phyloP scores from a whole-genome alignment of 1,140 invertebrate genomes.

The Marisa cornuarietis region DNA sequence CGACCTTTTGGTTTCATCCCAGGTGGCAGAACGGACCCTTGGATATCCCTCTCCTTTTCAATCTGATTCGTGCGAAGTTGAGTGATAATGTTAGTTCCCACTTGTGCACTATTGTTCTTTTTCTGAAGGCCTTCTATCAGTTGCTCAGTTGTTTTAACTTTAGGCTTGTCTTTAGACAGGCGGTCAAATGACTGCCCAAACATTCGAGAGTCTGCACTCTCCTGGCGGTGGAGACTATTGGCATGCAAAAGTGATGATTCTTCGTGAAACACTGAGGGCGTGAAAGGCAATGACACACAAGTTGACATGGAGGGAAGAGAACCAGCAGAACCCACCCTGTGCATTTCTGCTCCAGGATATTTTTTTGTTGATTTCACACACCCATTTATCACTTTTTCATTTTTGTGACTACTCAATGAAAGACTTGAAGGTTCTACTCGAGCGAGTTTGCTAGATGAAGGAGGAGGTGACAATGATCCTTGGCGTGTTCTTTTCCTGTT shows the following conservation, averaged over 20 bases:
- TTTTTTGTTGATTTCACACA: constrained; percentile 27
- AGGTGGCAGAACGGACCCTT: constrained; percentile 50
- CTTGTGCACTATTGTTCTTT: constrained; percentile 67
- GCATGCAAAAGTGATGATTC: not conserved
- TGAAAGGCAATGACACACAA: constrained; percentile 7
- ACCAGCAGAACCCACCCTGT: not conserved
- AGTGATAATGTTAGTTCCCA: constrained; percentile 57
- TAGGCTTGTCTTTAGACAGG: constrained; percentile 65
- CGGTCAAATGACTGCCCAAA: constrained; percentile 20
- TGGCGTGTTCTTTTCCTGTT: constrained; percentile 50
- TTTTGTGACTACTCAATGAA: constrained; percentile 27
- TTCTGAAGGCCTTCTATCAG: constrained; percentile 81
- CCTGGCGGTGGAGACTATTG: constrained; percentile 19
- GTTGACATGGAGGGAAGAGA: constrained; percentile 1
- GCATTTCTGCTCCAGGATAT: not conserved
- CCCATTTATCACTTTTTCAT: constrained; percentile 36
- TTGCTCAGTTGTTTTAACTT: constrained; percentile 86
- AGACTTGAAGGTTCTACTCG: constrained; percentile 34
- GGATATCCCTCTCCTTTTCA: constrained; percentile 59
- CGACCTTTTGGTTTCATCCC: constrained; percentile 52
- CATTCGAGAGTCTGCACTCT: constrained; percentile 24
- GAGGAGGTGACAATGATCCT: not conserved
- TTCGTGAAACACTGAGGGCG: not conserved
- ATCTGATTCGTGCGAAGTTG: constrained; percentile 62
- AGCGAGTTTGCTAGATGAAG: constrained; percentile 16